A percentile compares a stretch with the other conserved stretches of the same genome.
Evolutionary conservation across 2,113 vertebrate species (phyloP).

Genomic region (Pterocles burchelli): DNA sequence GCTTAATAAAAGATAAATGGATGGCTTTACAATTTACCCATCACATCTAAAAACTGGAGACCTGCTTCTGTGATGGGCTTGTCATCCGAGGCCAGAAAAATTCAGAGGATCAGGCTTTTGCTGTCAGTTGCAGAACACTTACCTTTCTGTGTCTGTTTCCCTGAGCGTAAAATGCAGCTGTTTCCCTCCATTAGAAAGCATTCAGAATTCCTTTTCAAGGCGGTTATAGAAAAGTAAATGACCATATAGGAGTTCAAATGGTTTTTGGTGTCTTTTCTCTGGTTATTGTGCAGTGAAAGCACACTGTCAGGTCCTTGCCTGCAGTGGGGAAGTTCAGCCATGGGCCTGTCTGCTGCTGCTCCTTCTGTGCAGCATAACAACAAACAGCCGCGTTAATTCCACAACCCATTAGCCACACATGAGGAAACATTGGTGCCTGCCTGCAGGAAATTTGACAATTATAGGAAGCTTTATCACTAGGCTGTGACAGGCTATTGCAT

Average conservation of each 20-base stretch:
- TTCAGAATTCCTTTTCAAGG: constrained; percentile 24
- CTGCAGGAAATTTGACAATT: constrained; percentile 65
- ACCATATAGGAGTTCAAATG: neutral
- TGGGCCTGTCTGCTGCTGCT: constrained; percentile 28
- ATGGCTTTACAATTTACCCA: neutral
- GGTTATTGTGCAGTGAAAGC: constrained; percentile 29
- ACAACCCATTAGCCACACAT: constrained; percentile 63
- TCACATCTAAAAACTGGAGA: neutral
- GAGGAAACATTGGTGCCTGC: constrained; percentile 58
- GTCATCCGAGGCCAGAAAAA: neutral
- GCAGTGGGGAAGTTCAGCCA: constrained; percentile 14
- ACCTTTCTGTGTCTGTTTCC: neutral
- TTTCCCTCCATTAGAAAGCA: neutral
- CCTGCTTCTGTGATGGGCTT: neutral
- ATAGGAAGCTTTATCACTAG: constrained; percentile 64
- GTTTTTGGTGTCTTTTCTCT: neutral
- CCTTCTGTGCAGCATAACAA: constrained; percentile 45
- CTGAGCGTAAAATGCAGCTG: neutral
- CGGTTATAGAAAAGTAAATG: constrained; percentile 9
- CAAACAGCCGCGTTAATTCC: constrained; percentile 61
- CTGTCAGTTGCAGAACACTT: neutral
- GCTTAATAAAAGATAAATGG: neutral
- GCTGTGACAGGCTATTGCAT: constrained; percentile 39
- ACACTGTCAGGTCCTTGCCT: neutral
- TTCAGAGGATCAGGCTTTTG: neutral